A percentile compares a stretch with the other conserved stretches of the same genome.
Conservation (phyloP, 2,113 vertebrate genomes). For the Podilymbus podiceps region DNA sequence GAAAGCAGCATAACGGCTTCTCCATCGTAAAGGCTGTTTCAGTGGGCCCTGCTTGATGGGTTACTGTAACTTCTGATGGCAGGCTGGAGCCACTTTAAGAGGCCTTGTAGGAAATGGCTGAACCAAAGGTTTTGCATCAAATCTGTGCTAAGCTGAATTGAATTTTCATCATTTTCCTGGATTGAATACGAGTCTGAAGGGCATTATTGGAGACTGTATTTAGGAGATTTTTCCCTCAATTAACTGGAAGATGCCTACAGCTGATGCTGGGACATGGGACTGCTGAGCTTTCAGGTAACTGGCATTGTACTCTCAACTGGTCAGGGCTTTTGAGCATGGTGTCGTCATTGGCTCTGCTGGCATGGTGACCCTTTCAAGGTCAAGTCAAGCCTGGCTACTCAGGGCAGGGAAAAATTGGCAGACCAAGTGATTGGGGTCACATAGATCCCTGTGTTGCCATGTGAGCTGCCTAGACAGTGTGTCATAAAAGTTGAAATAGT, state of each 20-base stretch:
- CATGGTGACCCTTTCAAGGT: neutral
- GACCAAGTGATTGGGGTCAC: neutral
- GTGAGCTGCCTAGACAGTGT: neutral
- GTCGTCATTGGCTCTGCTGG: neutral
- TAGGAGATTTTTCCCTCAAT: neutral
- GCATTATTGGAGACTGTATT: neutral
- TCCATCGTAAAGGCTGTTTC: neutral
- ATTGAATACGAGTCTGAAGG: neutral
- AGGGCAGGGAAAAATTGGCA: neutral
- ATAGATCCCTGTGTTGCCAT: neutral
- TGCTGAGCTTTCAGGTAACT: neutral
- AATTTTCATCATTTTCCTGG: neutral
- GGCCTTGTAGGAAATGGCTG: neutral
- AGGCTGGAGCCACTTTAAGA: neutral
- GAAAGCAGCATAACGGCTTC: neutral
- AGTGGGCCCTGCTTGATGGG: neutral
- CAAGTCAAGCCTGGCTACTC: neutral
- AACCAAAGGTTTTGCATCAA: neutral
- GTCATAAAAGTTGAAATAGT: neutral
- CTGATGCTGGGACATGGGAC: neutral
- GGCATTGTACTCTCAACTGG: neutral
- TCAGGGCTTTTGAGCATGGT: neutral
- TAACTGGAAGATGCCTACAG: neutral
- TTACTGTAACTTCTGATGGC: neutral
- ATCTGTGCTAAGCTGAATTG: neutral